Evolutionary conservation across 2,113 vertebrate species (phyloP), one percentile per base, ranked within the genome.

Genomic region (Thalassoma bifasciatum): DNA sequence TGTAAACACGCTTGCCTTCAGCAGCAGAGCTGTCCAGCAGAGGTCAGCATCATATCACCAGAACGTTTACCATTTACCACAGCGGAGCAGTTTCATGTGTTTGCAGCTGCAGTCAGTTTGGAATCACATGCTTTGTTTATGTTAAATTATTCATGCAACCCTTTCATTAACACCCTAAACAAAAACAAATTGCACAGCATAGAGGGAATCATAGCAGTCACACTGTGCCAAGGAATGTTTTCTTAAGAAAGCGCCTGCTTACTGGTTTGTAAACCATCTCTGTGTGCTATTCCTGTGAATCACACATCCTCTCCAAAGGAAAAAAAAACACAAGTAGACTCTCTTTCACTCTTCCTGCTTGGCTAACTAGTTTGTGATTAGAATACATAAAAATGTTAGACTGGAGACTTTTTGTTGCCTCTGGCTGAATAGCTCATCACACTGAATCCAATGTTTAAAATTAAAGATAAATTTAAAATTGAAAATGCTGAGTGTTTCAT

Each of bases 101-200:
- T 67, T 72, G 34, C 22, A 47, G 50, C 63, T 77, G 67, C 68
- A 62, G 61, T 67, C 57, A 52, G 57, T 83, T 75, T 81, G 42
- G 53, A 86, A 67, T 79, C 52, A 44, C 76, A 75, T 85, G 64
- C 68, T 88, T 86, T 88, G 82, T 88, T 88, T 63, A 52, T 82
- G 72, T 83, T 89, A 30, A 90, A 86, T 92, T 80, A 90, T 90
- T 88, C 86, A 85, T 89, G 61, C 64, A 84, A 78, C 74, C 74
- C 77, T 76, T 88, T 87, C 82, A 89, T 86, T 75, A 88, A 81
- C 81, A 88, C 69, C 53, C 56, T 79, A 79, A 89, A 72, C 75
- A 86, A 90, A 89, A 74, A 88, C 79, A 88, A 89, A 84, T 78
- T 68, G 79, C 72, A 76, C 51, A 49, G 64, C 56, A 72, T 59